Base-by-base conservation (phyloP, 2,888 invertebrate genomes). In the Cryptophagus acutangulus region DNA sequence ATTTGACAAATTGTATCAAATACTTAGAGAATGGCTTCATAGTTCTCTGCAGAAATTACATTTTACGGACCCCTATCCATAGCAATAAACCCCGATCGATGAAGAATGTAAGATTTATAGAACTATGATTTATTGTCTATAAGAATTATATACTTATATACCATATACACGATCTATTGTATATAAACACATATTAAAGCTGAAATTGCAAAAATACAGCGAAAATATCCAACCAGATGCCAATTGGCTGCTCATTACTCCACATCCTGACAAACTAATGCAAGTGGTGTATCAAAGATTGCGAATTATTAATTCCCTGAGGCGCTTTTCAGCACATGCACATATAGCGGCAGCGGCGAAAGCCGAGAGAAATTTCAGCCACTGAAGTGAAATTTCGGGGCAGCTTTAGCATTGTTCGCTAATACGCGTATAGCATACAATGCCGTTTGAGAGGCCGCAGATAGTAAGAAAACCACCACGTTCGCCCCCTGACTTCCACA, bases 81-180 rank as follows among this genome's bases (percentile, higher is more conserved):
- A 46, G 56, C 55, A 56, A 58, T 58, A 56, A 56, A 58, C 56
- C n/a, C n/a, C 56, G 58, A 57, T 56, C 56, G 55, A 52, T 54
- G 52, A 41, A 46, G 54, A 58, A 60, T 55, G 55, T 50, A 51
- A 58, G 60, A 60, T 60, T 59, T 60, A 60, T 59, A 54, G 58
- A 54, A 53, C 51, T 56, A 59, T 59, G 60, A 60, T 60, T 60
- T 60, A 59, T 54, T 46, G 41, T 43, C n/a, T n/a, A n/a, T n/a
- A n/a, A n/a, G n/a, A n/a, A n/a, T n/a, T n/a, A n/a, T n/a, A n/a
- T n/a, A n/a, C n/a, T n/a, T n/a, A n/a, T n/a, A n/a, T n/a, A n/a
- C n/a, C n/a, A n/a, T n/a, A n/a, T 52, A 45, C 40, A 34, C 18
- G 24, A 26, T 16, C 26, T 26, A 26, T 13, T 20, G 20, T 20